A percentile compares a stretch with the other conserved stretches of the same genome.
Conservation (phyloP, 2,113 vertebrate species). For the Mungos mungo region DNA sequence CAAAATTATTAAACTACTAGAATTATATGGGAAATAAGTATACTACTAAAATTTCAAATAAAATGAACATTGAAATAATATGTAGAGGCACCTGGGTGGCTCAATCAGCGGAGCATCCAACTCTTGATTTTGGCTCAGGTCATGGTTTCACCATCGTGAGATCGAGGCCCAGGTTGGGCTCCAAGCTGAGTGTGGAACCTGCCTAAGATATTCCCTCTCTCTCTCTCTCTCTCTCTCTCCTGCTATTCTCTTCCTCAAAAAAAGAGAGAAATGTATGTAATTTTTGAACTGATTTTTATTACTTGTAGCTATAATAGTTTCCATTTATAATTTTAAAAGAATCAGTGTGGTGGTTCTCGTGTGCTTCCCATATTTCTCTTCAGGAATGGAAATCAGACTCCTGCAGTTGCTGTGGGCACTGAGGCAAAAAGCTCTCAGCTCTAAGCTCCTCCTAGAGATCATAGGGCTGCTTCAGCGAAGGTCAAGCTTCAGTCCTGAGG, state of each 20-base stretch:
- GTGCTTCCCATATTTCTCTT: not conserved
- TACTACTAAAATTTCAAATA: not conserved
- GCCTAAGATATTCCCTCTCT: too few relatives aligned
- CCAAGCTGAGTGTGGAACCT: too few relatives aligned
- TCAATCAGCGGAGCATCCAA: too few relatives aligned
- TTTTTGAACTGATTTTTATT: not conserved
- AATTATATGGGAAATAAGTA: not conserved
- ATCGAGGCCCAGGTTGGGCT: too few relatives aligned
- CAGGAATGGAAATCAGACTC: not conserved
- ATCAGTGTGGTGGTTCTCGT: not conserved
- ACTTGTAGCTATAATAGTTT: not conserved
- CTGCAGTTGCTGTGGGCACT: fast-evolving
- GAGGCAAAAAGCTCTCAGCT: not conserved
- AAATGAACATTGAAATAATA: not conserved
- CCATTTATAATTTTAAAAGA: not conserved
- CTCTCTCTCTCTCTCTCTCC: too few relatives aligned
- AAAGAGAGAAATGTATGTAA: not conserved
- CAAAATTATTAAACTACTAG: not conserved
- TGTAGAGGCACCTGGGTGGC: too few relatives aligned
- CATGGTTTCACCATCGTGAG: too few relatives aligned
- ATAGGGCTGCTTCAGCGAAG: not conserved
- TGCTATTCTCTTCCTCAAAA: too few relatives aligned
- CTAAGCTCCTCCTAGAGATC: not conserved
- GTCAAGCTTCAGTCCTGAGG: too few relatives aligned
- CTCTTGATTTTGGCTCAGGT: too few relatives aligned